Percentiles rank a stretch among this genome's conserved stretches.
Conservation (phyloP, 1,140 invertebrate genomes). For the Papilio dardanus region DNA sequence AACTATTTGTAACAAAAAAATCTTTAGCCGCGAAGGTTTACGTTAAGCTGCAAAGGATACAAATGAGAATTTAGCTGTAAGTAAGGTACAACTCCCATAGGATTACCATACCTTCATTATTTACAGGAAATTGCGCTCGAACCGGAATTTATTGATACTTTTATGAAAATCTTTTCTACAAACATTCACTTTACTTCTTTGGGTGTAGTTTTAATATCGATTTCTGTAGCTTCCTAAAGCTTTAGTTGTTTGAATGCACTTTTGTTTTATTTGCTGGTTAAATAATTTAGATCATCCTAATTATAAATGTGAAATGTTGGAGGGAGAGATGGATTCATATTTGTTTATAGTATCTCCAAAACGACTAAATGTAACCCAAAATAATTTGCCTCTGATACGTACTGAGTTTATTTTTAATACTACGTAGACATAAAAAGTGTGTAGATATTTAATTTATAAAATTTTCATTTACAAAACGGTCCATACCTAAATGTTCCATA, state of each 20-base stretch:
- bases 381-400: no score
- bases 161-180: constrained; percentile 22
- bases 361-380: no score
- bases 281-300: no score
- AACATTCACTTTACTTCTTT: not conserved
- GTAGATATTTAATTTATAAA: not conserved
- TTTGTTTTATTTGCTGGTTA: no score
- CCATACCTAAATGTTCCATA: constrained; percentile 21
- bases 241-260: not conserved
- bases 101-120: constrained; percentile 35
- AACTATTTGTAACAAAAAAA: constrained; percentile 18
- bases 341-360: no score
- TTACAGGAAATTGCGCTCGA: constrained; percentile 30
- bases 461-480: constrained; percentile 8
- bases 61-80: constrained; percentile 32
- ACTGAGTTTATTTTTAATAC: no score
- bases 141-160: constrained; percentile 24
- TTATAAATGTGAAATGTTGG: no score
- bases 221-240: not conserved
- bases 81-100: constrained; percentile 21
- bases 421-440: no score
- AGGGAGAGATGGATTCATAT: no score
- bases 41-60: constrained; percentile 27
- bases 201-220: not conserved
- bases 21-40: constrained; percentile 8